Base-by-base conservation (phyloP, 2,113 vertebrate species). In the Anhinga rufa region DNA sequence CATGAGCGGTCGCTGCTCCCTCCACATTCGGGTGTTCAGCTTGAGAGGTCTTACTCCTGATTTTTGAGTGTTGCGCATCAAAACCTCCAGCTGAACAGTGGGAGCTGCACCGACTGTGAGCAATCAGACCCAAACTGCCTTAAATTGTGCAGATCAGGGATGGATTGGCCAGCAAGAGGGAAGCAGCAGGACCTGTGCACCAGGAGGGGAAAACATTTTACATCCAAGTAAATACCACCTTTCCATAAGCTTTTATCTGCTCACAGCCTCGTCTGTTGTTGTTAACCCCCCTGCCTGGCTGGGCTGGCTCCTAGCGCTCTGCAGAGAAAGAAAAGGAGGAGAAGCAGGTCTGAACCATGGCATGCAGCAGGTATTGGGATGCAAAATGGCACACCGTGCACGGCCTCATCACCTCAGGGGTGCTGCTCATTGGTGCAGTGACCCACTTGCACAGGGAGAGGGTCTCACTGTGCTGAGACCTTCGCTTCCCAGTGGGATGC, bases 371-470 rank as follows among this genome's bases (percentile, higher is more conserved):
- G 81, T 2, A 0, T 1, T 29, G 52, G 76, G 76, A 86, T 51
- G 83, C 2, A 1, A 62, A 62, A 58, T 2, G 28, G 28, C 62
- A 34, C 52, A 1, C 0, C 0, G 0, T 7, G 38, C n/a, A 1
- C 0, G 15, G 28, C 44, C 44, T 46, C 44, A 17, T 46, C 44
- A 46, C 44, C 44, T 18, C 17, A 46, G 38, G n/a, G 58, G 42
- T 29, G 72, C 71, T 34, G 77, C 64, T 77, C 49, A 2, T 31
- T 1, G 0, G 21, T 11, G 58, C n/a, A 36, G 38, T 1, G 3
- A 77, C 36, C 44, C 9, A 0, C 19, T 49, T 5, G 1, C 68
- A 31, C 40, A 28, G 49, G 40, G 15, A 65, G 4, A 69, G 15
- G 14, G n/a, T 25, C 72, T 38, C 4, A 6, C 29, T 3, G 2